These are phyloP conservation scores for Leptopilina clavipes DNA, from an alignment of 1,140 invertebrate genomes.

Conservation along the genomic window DNA sequence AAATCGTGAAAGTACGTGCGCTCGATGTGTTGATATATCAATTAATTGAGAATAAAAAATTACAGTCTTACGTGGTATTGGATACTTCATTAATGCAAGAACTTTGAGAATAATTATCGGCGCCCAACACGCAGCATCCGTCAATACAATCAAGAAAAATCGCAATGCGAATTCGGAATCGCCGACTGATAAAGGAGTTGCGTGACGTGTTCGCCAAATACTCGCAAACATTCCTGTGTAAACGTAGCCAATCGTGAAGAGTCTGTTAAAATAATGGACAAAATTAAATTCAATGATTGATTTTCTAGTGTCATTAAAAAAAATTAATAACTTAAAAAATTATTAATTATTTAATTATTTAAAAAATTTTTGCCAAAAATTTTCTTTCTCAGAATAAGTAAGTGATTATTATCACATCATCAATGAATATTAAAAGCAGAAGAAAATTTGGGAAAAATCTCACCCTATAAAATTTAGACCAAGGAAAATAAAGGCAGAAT, in stretches of 20 bases:
- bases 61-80: slow-evolving; percentile 63
- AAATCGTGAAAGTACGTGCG: neutral
- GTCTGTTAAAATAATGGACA: slow-evolving; percentile 65
- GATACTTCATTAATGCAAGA: slow-evolving; percentile 76
- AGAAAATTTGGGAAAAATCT: too few species aligned
- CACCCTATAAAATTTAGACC: slow-evolving; percentile 80
- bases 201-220: slow-evolving; percentile 78
- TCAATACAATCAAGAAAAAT: slow-evolving; percentile 86
- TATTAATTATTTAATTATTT: too few species aligned
- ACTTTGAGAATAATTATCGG: slow-evolving; percentile 84
- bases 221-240: slow-evolving; percentile 81
- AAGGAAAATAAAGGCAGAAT: slow-evolving; percentile 84
- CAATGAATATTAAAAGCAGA: too few species aligned
- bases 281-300: too few species aligned
- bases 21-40: neutral
- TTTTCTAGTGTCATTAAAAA: too few species aligned
- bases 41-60: slow-evolving; percentile 24
- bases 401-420: too few species aligned
- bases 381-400: too few species aligned
- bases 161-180: slow-evolving; percentile 83
- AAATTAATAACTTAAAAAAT: too few species aligned
- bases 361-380: too few species aligned
- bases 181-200: slow-evolving; percentile 77
- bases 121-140: slow-evolving; percentile 84
- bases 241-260: slow-evolving; percentile 79